Evolutionary conservation across 2,888 invertebrate genomes (phyloP), one percentile per base, ranked within the genome.

Genomic region (Seira sanloemensis): DNA sequence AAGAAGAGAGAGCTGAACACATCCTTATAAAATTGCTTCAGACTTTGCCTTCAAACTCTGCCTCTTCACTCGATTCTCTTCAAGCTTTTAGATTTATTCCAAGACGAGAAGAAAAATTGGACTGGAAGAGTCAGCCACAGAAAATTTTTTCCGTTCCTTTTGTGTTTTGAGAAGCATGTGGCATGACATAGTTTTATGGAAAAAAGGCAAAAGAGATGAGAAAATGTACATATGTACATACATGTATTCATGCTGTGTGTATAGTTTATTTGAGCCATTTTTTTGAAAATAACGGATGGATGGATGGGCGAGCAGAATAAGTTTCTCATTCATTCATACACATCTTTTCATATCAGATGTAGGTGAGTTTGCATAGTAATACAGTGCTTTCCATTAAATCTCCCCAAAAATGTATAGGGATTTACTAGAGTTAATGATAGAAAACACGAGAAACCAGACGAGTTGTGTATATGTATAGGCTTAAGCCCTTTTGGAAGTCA

Each of bases 301-400:
- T 58, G 58, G n/a, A 58, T 16, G 9, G 62, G 66, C n/a, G n/a
- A n/a, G n/a, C n/a, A n/a, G n/a, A n/a, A n/a, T n/a, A n/a, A n/a
- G n/a, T n/a, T n/a, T n/a, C n/a, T 73, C 66, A 79, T 79, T 79
- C 78, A 79, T 79, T 77, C 77, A 77, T 77, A 18, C 58, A 58
- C n/a, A 37, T 12, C 37, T 12, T 37, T 37, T 37, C 12, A n/a
- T n/a, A n/a, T n/a, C n/a, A n/a, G n/a, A n/a, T n/a, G n/a, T n/a
- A n/a, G n/a, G n/a, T n/a, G n/a, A n/a, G n/a, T n/a, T n/a, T n/a
- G n/a, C n/a, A n/a, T n/a, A n/a, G n/a, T n/a, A n/a, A n/a, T n/a
- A n/a, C n/a, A n/a, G n/a, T n/a, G n/a, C n/a, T n/a, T n/a, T n/a
- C n/a, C n/a, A n/a, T n/a, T n/a, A n/a, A n/a, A n/a, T n/a, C n/a